These are phyloP conservation scores for Hydropsyche tenuis DNA, from an alignment of 1,140 invertebrate genomes.

Conservation along the genomic window DNA sequence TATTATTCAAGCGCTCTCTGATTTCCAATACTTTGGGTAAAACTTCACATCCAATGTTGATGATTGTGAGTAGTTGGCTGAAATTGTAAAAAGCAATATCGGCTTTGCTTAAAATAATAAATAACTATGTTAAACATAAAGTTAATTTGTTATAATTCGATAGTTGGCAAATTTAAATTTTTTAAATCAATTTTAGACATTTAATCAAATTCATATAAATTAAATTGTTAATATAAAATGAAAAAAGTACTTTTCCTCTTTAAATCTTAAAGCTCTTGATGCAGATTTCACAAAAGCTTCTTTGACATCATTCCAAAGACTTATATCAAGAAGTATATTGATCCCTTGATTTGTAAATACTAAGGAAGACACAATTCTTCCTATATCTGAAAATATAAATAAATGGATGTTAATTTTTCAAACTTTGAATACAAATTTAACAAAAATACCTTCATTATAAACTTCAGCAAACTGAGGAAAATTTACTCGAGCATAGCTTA, in stretches of 20 bases:
- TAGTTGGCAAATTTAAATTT: no score
- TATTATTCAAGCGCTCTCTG: conserved; percentile 3
- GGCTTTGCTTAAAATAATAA: not conserved
- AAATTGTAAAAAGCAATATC: not conserved
- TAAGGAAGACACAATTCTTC: no score
- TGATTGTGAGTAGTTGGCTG: not conserved
- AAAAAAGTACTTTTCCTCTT: conserved; percentile 1
- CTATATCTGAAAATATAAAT: no score
- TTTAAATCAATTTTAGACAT: no score
- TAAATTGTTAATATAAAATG: no score
- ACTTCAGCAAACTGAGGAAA: conserved; percentile 7
- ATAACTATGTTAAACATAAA: no score
- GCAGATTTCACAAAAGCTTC: conserved; percentile 2
- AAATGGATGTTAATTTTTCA: no score
- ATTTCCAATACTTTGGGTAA: not conserved
- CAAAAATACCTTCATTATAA: conserved; percentile 2
- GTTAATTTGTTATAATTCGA: no score
- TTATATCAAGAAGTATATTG: not conserved
- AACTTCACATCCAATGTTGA: conserved; percentile 10
- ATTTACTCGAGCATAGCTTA: conserved; percentile 23
- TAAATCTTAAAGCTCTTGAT: not conserved
- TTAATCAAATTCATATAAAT: no score
- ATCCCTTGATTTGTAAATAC: not conserved
- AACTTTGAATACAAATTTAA: no score
- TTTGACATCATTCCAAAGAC: not conserved